Evolutionary conservation across 2,888 invertebrate genomes (phyloP), one percentile per base, ranked within the genome.

Genomic region (Cryptops parisi): DNA sequence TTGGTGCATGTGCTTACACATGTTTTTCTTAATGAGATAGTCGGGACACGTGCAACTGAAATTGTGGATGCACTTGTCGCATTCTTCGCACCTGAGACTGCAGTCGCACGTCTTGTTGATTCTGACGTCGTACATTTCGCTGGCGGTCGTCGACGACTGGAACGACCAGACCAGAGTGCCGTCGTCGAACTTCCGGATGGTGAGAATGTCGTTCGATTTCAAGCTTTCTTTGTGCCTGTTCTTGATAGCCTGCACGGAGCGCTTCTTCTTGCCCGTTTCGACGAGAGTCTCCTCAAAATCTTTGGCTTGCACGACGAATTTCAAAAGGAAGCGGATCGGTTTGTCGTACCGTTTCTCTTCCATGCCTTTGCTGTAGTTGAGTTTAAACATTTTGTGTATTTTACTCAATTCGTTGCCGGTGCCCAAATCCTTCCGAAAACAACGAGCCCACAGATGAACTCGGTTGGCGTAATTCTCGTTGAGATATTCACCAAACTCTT

Each of bases 321-420:
- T 24, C 47, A 47, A 26, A 19, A 47, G 26, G 3, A 27, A 25
- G 26, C 27, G 27, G 2, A 47, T 25, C 12, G 25, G 21, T 9
- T 24, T 47, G n/a, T 47, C 26, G 17, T 21, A 19, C 24, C 26
- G 15, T 19, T 27, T 2, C 21, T 25, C 27, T 17, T 19, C n/a
- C 17, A 26, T 27, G n/a, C n/a, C n/a, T n/a, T n/a, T n/a, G 4
- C 9, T 19, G 9, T 26, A 26, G 5, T 47, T 27, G 27, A 26
- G 17, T n/a, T 47, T 47, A 15, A 47, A 26, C 2, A 47, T 5
- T 1, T 26, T 27, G 17, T 51, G 54, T 9, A 55, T 55, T 17
- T 55, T 26, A 52, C 39, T 40, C 47, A 54, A 49, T 23, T 57
- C 55, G 2, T 47, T 57, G 12, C 49, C 45, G n/a, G 55, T 52